Base-by-base conservation (phyloP, 2,797 vertebrate species). In the Miichthys miiuy region DNA sequence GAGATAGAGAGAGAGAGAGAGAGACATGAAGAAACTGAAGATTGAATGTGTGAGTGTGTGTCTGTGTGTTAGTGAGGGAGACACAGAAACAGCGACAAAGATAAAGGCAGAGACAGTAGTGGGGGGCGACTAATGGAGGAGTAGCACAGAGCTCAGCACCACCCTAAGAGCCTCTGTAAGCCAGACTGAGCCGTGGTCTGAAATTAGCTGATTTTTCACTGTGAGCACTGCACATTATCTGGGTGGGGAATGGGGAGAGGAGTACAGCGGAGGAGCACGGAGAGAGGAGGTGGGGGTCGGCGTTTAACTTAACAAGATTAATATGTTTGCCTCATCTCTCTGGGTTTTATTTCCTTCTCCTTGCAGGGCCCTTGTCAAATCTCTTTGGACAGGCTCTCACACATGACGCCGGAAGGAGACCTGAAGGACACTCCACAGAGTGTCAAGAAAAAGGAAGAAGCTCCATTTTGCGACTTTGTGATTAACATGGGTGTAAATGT, bases 181-280 rank as follows among this genome's bases (percentile, higher is more conserved):
- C 86, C 87, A 88, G 89, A 91, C 87, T 85, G 88, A 91, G 90
- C 86, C 78, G 85, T 87, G 89, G 87, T 90, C 88, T 92, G 92
- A 92, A 96, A 95, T 93, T 91, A 95, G 91, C 85, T 87, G 92
- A 95, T 93, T 94, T 86, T 91, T 87, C 92, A 93, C 88, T 89
- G 88, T 80, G 91, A 92, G 87, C 85, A 71, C 88, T 87, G 85
- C 91, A 86, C 85, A 91, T 92, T 93, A 91, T 92, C 91, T 87
- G 81, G 78, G 81, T 87, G 82, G 86, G 91, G 80, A 90, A 87
- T 21, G 68, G 84, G 82, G 77, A 88, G 89, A 79, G 77, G 80
- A 87, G 81, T 25, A 38, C 80, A 80, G 82, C 44, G 20, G 77
- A 79, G 90, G 77, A 85, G 88, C 78, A 71, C 47, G 17, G 68